These are phyloP conservation scores for Notocelia uddmanniana DNA, from an alignment of 2,888 invertebrate genomes.

Conservation along the genomic window DNA sequence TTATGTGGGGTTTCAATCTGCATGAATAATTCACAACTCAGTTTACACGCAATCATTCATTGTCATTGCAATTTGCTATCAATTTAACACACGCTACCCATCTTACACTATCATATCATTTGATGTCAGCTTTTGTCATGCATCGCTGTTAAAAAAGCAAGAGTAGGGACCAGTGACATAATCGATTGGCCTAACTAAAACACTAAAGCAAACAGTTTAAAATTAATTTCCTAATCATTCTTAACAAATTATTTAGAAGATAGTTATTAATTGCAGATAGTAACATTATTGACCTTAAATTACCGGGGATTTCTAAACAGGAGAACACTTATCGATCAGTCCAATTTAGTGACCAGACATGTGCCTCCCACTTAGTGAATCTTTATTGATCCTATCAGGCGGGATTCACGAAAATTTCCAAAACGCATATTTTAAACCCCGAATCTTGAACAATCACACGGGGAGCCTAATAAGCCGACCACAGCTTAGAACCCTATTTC, in stretches of 20 bases:
- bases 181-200: slow-evolving; percentile 10
- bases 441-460: neutral
- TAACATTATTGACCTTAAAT: neutral
- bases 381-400: neutral
- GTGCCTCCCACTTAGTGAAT: neutral
- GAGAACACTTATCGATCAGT: neutral
- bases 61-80: neutral
- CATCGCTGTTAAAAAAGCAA: slow-evolving; percentile 36
- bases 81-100: neutral
- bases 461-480: slow-evolving; percentile 19
- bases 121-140: slow-evolving; percentile 22
- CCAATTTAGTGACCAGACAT: neutral
- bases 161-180: slow-evolving; percentile 50
- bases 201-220: slow-evolving; percentile 1
- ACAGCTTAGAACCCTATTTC: slow-evolving; percentile 7
- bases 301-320: neutral
- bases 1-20: slow-evolving; percentile 27
- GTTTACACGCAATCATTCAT: slow-evolving; percentile 26
- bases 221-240: neutral
- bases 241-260: neutral
- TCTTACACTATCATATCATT: neutral
- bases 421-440: neutral
- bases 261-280: neutral
- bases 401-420: neutral
- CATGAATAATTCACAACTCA: slow-evolving; percentile 37